Percentiles rank a stretch among this genome's conserved stretches.
phyloP scores from a whole-genome alignment of 2,797 vertebrate species.

The Geotrypetes seraphini region DNA sequence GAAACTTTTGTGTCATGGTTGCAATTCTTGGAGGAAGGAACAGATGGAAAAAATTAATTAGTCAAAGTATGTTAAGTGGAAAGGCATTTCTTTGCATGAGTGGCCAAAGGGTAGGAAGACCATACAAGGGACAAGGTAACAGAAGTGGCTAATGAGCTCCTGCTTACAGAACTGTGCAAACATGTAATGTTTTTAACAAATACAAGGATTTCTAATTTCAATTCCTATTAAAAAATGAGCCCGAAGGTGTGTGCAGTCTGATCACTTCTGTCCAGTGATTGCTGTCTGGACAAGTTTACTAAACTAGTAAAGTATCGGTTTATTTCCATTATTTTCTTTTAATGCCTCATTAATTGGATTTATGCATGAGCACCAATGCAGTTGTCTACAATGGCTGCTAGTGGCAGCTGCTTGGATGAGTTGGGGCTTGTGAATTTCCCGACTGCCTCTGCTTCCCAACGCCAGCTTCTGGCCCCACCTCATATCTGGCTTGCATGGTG shows the following conservation, averaged over 20 bases:
- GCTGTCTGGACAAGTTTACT: slow-evolving; percentile 9
- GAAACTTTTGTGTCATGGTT: slow-evolving; percentile 65
- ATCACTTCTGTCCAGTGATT: neutral
- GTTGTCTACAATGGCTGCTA: too few species aligned
- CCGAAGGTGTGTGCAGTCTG: slow-evolving; percentile 16
- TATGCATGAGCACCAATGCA: neutral
- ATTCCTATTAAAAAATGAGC: slow-evolving; percentile 21
- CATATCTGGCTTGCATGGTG: neutral
- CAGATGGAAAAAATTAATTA: slow-evolving; percentile 87
- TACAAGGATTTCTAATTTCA: slow-evolving; percentile 25
- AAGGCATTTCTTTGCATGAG: slow-evolving; percentile 76
- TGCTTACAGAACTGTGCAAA: slow-evolving; percentile 7
- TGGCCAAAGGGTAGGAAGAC: slow-evolving; percentile 61
- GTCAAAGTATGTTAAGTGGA: slow-evolving; percentile 67
- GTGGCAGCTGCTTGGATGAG: neutral
- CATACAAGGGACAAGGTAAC: slow-evolving; percentile 31
- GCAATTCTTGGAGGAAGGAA: slow-evolving; percentile 54
- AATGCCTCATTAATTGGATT: neutral
- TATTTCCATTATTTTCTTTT: neutral
- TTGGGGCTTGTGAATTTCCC: neutral
- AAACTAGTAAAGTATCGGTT: slow-evolving; percentile 12
- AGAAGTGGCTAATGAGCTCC: slow-evolving; percentile 38
- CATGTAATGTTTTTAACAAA: slow-evolving; percentile 13
- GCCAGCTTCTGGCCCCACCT: slow-evolving; percentile 1
- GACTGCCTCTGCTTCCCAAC: neutral